Conservation (phyloP, 1,140 invertebrate genomes). For the Caerostris darwini region DNA sequence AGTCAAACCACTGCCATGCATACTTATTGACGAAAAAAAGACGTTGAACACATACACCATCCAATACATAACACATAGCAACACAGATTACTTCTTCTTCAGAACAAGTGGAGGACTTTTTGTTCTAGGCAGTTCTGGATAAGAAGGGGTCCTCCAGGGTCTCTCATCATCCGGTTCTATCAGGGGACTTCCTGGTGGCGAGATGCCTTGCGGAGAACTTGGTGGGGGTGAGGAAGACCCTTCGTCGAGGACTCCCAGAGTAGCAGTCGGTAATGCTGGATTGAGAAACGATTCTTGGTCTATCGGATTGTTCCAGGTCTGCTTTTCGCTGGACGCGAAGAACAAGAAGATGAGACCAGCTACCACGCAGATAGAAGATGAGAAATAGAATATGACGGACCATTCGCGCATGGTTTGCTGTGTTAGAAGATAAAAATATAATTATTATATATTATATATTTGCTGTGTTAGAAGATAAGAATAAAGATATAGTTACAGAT, state of each 20-base stretch:
- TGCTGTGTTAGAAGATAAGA: too few species aligned
- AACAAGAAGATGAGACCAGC: constrained; percentile 62
- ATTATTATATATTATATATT: not conserved
- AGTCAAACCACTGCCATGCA: too few species aligned
- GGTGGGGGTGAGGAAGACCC: not conserved
- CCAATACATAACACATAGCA: too few species aligned
- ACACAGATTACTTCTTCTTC: not conserved
- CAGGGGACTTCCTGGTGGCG: not conserved
- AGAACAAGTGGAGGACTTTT: not conserved
- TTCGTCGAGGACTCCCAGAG: too few species aligned
- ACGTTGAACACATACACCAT: too few species aligned
- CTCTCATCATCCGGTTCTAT: not conserved
- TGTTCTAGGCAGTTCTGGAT: not conserved
- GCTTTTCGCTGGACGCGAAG: constrained; percentile 68
- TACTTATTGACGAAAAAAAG: too few species aligned
- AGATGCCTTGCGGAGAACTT: not conserved
- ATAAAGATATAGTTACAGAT: too few species aligned
- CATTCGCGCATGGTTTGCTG: constrained; percentile 60
- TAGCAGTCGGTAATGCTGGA: too few species aligned
- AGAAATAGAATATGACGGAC: constrained; percentile 67
- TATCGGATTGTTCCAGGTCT: constrained; percentile 39
- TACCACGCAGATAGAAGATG: constrained; percentile 41
- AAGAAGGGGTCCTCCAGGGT: not conserved
- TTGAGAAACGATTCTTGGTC: too few species aligned
- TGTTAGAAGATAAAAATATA: not conserved